Percentiles rank a stretch among this genome's conserved stretches.
phyloP scores from a whole-genome alignment of 2,113 vertebrate genomes.

The Mesocricetus auratus region DNA sequence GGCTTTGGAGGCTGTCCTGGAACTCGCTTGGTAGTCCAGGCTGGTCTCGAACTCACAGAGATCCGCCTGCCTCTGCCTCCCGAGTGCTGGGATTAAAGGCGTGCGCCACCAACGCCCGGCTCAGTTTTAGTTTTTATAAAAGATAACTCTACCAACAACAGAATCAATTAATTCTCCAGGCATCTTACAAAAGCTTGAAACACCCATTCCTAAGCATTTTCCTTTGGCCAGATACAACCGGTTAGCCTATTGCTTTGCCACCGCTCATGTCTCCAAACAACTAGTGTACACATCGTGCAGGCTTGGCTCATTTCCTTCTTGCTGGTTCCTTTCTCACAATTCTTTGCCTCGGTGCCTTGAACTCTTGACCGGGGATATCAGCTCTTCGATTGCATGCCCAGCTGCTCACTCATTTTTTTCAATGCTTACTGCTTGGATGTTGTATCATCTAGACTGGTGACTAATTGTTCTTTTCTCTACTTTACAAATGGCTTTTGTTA shows the following conservation, averaged over 20 bases:
- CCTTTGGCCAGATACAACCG: not conserved
- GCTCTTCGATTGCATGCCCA: not conserved
- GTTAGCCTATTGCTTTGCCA: not conserved
- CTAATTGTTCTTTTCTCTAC: conserved; percentile 10
- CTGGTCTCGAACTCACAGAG: no score
- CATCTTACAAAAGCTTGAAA: not conserved
- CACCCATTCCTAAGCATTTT: not conserved
- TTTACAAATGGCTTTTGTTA: not conserved
- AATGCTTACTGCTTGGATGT: not conserved
- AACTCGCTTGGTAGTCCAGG: no score
- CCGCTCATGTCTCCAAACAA: no score
- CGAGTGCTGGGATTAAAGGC: no score
- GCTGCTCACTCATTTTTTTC: not conserved
- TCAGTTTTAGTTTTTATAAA: not conserved
- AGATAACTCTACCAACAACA: not conserved
- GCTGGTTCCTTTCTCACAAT: not conserved
- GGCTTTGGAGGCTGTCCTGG: no score
- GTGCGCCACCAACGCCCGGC: no score
- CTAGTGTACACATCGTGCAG: not conserved
- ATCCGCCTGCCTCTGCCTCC: no score
- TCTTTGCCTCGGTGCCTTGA: not conserved
- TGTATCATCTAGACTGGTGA: not conserved
- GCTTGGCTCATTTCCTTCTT: not conserved
- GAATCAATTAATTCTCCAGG: not conserved
- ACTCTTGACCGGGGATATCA: not conserved